Evolutionary conservation across 2,113 vertebrate species (phyloP).

Genomic region (Athene noctua): DNA sequence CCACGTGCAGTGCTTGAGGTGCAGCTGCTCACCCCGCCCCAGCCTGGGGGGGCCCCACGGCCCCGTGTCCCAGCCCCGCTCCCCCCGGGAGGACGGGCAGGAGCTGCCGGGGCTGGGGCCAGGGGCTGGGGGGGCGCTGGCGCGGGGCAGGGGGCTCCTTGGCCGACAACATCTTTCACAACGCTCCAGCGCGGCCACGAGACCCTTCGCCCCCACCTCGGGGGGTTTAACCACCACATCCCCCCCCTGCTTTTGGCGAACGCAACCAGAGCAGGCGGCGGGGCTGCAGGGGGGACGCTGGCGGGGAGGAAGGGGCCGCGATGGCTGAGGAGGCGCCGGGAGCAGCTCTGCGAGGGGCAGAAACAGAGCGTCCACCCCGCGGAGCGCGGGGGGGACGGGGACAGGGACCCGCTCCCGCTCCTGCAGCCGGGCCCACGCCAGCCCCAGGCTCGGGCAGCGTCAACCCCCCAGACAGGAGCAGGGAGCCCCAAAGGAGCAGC

Average conservation of each 20-base stretch:
- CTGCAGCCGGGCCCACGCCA: background rate
- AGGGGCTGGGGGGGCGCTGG: background rate
- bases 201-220: background rate
- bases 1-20: background rate
- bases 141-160: fast-evolving
- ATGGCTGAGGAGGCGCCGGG: background rate
- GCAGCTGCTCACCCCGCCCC: background rate
- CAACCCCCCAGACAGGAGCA: background rate
- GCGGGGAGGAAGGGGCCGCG: background rate
- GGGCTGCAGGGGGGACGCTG: background rate
- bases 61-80: background rate
- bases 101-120: background rate
- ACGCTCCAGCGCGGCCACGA: fast-evolving
- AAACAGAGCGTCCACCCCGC: fast-evolving
- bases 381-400: background rate
- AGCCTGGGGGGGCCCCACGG: background rate
- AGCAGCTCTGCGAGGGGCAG: background rate
- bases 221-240: background rate
- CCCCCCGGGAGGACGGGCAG: background rate
- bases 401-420: background rate
- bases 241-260: background rate
- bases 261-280: background rate
- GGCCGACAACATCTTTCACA: background rate
- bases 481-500: background rate
- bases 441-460: background rate